Evolutionary conservation across 2,797 vertebrate species (phyloP).

Genomic region (Enteromius argenteus): DNA sequence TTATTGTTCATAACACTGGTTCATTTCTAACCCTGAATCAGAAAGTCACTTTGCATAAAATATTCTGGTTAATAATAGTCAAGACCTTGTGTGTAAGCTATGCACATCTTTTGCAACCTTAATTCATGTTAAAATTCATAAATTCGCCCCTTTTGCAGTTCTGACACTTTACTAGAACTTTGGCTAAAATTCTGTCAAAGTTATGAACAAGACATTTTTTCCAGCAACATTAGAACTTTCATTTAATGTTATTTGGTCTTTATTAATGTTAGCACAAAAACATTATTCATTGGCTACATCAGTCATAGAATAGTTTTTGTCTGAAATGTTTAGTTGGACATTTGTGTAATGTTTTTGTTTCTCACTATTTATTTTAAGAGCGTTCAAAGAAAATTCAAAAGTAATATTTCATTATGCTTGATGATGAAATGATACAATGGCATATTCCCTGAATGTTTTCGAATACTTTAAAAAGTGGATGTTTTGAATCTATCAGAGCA

Average conservation of each 20-base stretch:
- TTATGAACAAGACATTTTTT: neutral
- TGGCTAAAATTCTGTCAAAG: neutral
- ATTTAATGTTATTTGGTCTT: neutral
- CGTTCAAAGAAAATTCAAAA: neutral
- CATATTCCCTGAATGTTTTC: neutral
- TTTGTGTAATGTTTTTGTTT: neutral
- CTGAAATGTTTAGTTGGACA: neutral
- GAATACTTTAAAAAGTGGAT: neutral
- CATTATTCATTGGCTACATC: neutral
- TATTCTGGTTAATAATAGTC: neutral
- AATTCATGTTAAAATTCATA: neutral
- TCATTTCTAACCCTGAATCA: neutral
- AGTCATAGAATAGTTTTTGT: neutral
- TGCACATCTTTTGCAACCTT: neutral
- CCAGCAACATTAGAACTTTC: neutral
- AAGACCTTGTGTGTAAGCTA: neutral
- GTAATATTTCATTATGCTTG: neutral
- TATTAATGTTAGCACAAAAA: neutral
- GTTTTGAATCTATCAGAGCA: neutral
- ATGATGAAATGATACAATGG: neutral
- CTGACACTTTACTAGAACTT: no score
- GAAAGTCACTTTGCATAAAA: neutral
- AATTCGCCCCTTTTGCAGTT: neutral
- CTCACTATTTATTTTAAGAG: neutral
- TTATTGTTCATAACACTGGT: neutral